Base-by-base conservation (phyloP, 2,113 vertebrate species). In the Petromus typicus region DNA sequence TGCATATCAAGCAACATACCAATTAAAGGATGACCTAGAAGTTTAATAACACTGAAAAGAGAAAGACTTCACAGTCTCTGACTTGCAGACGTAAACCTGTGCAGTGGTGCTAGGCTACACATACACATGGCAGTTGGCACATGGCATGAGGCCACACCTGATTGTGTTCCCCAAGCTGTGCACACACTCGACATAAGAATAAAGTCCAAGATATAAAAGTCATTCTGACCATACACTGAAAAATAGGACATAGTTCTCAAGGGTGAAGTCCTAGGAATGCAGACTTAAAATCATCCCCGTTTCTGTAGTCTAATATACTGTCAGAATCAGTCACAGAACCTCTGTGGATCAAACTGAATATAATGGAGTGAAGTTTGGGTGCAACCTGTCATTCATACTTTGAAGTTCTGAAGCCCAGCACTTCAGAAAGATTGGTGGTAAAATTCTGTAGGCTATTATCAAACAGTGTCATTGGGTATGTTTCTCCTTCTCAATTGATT, bases 171-270 rank as follows among this genome's bases (percentile, higher is more conserved):
- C 18, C 48, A 45, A 23, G 30, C 4, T 86, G 7, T 17, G 34
- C 1, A 4, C 1, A 73, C 16, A 61, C 3, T 2, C 4, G 16
- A 27, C 3, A n/a, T 1, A 83, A 16, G 11, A 4, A 37, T 32
- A 14, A 76, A 51, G 17, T 12, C 6, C 25, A 43, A 61, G 37
- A 17, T 1, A 6, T 37, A 14, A 71, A 73, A 22, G 7, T 20
- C 2, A 51, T 22, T 7, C 16, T n/a, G 5, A 54, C 1, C 5
- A 40, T 40, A 93, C 12, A 32, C 2, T 34, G 40, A 48, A 48
- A 85, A 84, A 5, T 40, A 61, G 54, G 22, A 7, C 14, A 23
- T 3, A 5, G 23, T 9, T n/a, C n/a, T n/a, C n/a, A n/a, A n/a
- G n/a, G 1, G 14, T 67, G 20, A 57, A 48, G 4, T 43, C 7